Evolutionary conservation across 2,113 vertebrate genomes (phyloP), one percentile per base, ranked within the genome.

Genomic region (Eurypyga helias): DNA sequence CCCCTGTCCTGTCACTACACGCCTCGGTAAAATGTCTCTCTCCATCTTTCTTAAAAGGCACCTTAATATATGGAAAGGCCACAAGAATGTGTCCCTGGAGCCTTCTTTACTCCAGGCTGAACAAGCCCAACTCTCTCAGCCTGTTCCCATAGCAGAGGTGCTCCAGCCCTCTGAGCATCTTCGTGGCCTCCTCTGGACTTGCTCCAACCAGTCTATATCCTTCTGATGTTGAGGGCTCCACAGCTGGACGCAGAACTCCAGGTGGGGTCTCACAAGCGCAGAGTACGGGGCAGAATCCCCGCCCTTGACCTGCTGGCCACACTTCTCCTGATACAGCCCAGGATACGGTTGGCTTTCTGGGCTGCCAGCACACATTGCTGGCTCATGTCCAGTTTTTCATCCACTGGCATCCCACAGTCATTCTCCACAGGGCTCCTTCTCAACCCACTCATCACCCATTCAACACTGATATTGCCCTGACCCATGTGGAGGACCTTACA

Each of bases 331-430:
- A 66, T 65, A 15, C 19, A 3, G n/a, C 14, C 49, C 17, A 57
- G 15, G 19, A 66, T 15, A 5, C 1, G 0, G 29, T 2, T 25
- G 13, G 9, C 7, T 1, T 43, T 41, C 43, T 10, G 24, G 14
- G 24, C 43, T 58, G 71, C 0, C 0, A 86, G 19, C 0, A 0
- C 19, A 41, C 7, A 1, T 10, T 58, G 18, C 3, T 1, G 0
- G 12, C 14, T 86, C 6, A n/a, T 9, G 7, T 76, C 19, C 9
- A 19, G 6, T 6, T 58, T 49, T 48, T 58, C 31, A 6, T 34
- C 14, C 18, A 51, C 10, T 48, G 25, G 7, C 17, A 34, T 3
- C 16, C 34, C 5, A 1, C 18, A n/a, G 28, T 49, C 43, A 15
- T 57, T 66, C 51, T 49, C 34, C 5, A 3, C 29, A 29, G 51